Conservation (phyloP, 1,140 invertebrate species). For the Pteromalus puparum region DNA sequence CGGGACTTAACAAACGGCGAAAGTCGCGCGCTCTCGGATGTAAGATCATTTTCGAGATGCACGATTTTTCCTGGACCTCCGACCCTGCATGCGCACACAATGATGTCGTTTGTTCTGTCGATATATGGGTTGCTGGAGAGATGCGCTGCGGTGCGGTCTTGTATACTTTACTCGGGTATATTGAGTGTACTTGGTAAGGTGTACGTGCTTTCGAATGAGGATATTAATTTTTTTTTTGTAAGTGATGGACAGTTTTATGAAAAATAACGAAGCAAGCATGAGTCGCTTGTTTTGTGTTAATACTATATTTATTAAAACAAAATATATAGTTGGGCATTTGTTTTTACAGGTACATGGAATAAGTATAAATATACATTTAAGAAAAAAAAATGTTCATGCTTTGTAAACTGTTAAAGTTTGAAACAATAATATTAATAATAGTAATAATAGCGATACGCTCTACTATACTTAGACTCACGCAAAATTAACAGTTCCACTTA, state of each 20-base stretch:
- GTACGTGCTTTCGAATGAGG: no score
- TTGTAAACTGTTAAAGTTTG: neutral
- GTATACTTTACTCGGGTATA: neutral
- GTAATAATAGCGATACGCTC: neutral
- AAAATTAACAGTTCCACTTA: conserved; percentile 32
- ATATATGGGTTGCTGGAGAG: neutral
- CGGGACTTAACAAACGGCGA: neutral
- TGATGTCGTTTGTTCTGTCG: neutral
- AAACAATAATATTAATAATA: conserved; percentile 2
- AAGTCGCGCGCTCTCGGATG: neutral
- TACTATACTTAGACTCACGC: neutral
- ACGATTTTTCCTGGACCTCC: conserved; percentile 12
- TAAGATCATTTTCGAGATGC: neutral
- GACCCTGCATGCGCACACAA: neutral
- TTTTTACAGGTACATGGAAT: conserved; percentile 45
- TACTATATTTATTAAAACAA: conserved; percentile 52
- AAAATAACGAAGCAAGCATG: no score
- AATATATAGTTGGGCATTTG: conserved; percentile 16
- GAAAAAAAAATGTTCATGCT: no score
- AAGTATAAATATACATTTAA: conserved; percentile 31
- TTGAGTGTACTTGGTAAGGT: no score
- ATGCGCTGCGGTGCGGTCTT: neutral
- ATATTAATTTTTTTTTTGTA: no score
- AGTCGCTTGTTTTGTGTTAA: conserved; percentile 30
- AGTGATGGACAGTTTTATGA: no score